Percentiles rank a stretch among this genome's conserved stretches.
These are phyloP conservation scores for Phylloscopus whistleri DNA, from an alignment of 2,113 vertebrate genomes.

Conservation along the genomic window DNA sequence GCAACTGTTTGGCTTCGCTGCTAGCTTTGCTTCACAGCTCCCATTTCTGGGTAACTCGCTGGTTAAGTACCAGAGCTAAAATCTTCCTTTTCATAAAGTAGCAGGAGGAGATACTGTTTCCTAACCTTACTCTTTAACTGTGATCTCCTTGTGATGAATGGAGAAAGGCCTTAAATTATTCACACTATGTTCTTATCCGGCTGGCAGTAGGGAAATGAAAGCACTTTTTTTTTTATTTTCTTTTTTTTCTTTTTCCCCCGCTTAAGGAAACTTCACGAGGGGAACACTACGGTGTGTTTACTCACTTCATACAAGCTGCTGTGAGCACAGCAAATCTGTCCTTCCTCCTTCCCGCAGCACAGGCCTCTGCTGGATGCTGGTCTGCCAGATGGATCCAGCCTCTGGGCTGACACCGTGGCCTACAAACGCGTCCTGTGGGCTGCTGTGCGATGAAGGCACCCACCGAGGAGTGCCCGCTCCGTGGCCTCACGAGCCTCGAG, in stretches of 20 bases:
- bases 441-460: rapidly evolving
- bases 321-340: neutral
- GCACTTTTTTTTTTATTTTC: no score
- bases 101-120: neutral
- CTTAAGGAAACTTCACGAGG: neutral
- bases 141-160: neutral
- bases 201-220: neutral
- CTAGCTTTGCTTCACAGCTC: neutral
- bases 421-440: neutral
- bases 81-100: neutral
- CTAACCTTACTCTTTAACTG: neutral
- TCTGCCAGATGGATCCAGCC: neutral
- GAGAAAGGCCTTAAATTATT: neutral
- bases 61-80: neutral
- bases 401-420: neutral
- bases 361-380: neutral
- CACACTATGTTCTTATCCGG: neutral
- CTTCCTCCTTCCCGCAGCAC: neutral
- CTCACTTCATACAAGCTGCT: neutral
- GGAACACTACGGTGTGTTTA: neutral
- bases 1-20: neutral
- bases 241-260: no score
- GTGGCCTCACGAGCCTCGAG: rapidly evolving
- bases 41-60: neutral
- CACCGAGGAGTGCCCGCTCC: neutral